Evolutionary conservation across 2,888 invertebrate genomes (phyloP), one percentile per base, ranked within the genome.

Genomic region (Thymelicus acteon): DNA sequence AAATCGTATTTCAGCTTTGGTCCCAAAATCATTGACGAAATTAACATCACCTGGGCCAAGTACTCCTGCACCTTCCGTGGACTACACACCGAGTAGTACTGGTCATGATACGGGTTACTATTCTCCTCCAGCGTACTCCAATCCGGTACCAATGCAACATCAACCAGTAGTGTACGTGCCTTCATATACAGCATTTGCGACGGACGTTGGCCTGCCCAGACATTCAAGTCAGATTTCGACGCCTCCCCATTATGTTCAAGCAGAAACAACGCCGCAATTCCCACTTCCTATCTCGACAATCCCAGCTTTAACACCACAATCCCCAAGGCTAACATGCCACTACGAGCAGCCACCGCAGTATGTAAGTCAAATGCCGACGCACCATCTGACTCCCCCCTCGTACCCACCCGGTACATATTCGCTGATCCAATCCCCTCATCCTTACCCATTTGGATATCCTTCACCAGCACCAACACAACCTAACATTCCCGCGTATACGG

Each of bases 21-120:
- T 77, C 10, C 60, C 79, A 48, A 79, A 76, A 62, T 71, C 62
- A 2, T 57, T 62, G 48, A 69, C 63, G 57, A 69, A 69, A 52
- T 73, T 79, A 6, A 69, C 76, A n/a, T 12, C 72, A 40, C 72
- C 77, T 1, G 15, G 75, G 7, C 58, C 73, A 8, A 47, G 57
- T 1, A n/a, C 64, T 24, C 31, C 74, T 48, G 15, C 75, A 31
- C 74, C 79, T 48, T 12, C 61, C 8, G 13, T 15, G 5, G 68
- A 68, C 31, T 68, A 54, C 54, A 2, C 8, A 19, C 15, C 47
- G n/a, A 63, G 48, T 24, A n/a, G 15, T 12, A 15, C 52, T 47
- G 44, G 31, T 37, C 54, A 47, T 48, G 57, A 69, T 15, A 63
- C 48, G 37, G n/a, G 39, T 6, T 63, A 69, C 10, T 49, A 47